These are phyloP conservation scores for Acleris cristana DNA, from an alignment of 2,888 invertebrate species.

Conservation along the genomic window DNA sequence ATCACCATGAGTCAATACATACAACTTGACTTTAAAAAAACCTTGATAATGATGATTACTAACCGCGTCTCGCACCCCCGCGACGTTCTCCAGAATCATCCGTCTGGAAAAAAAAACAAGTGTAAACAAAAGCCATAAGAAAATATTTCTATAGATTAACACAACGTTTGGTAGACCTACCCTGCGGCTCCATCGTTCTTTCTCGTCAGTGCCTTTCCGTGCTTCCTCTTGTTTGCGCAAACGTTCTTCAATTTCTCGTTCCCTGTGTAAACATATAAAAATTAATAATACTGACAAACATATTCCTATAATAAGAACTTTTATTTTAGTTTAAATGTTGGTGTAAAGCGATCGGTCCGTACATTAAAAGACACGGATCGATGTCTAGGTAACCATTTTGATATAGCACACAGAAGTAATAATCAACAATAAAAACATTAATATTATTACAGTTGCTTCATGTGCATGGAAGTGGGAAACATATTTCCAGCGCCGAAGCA, in stretches of 20 bases:
- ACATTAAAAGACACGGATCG: conserved; percentile 50
- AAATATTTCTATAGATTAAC: too few species aligned
- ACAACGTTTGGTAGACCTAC: conserved; percentile 45
- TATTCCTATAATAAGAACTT: neutral
- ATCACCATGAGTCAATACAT: neutral
- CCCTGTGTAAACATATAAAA: conserved; percentile 63
- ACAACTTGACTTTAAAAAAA: neutral
- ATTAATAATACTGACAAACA: neutral
- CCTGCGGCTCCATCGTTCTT: conserved; percentile 75
- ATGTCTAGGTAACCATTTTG: conserved; percentile 69
- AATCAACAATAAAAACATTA: conserved; percentile 50
- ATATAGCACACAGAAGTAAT: conserved; percentile 58
- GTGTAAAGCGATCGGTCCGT: conserved; percentile 69
- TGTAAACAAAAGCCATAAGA: neutral
- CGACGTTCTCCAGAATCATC: conserved; percentile 77
- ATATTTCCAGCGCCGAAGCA: neutral
- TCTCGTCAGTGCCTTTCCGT: conserved; percentile 67
- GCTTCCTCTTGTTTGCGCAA: conserved; percentile 86
- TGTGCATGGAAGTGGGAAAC: conserved; percentile 50
- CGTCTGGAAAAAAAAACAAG: conserved; percentile 55
- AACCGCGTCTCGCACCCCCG: conserved; percentile 70
- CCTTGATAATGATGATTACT: conserved; percentile 41
- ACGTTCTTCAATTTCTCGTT: conserved; percentile 95
- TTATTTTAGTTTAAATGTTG: conserved; percentile 50
- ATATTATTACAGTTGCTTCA: conserved; percentile 50